These are phyloP conservation scores for Pelodiscus sinensis DNA, from an alignment of 2,113 vertebrate species.

Conservation along the genomic window DNA sequence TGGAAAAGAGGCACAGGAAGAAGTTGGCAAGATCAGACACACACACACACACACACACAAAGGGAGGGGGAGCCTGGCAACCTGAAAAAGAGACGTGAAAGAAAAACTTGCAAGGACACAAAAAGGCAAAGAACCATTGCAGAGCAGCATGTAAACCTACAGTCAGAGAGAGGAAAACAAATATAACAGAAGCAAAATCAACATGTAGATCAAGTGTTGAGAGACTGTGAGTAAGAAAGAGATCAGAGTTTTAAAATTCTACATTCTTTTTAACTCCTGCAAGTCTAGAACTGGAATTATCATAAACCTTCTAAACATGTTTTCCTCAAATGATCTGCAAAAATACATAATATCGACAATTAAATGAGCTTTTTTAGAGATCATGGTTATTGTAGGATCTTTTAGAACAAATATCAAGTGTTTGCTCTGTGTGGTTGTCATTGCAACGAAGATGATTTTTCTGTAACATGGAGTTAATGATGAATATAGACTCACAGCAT, in stretches of 20 bases:
- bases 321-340: neutral
- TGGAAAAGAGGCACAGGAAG: slow-evolving; percentile 16
- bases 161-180: neutral
- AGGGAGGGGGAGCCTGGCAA: neutral
- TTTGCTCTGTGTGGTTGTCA: neutral
- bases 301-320: neutral
- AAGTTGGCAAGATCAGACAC: slow-evolving; percentile 45
- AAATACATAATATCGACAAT: neutral
- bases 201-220: neutral
- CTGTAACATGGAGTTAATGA: neutral
- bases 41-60: slow-evolving; percentile 25
- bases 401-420: neutral
- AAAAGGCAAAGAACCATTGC: neutral
- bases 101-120: neutral
- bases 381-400: neutral
- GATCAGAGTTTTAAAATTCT: neutral
- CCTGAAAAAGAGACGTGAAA: slow-evolving; percentile 26
- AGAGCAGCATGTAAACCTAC: neutral
- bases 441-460: no score
- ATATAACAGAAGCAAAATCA: neutral
- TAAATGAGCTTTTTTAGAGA: neutral
- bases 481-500: no score
- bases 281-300: neutral
- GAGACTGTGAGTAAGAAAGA: neutral
- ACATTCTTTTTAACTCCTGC: neutral